A percentile compares a stretch with the other conserved stretches of the same genome.
Evolutionary conservation across 2,888 invertebrate species (phyloP).

Genomic region (Acanthosepion pharaonis): DNA sequence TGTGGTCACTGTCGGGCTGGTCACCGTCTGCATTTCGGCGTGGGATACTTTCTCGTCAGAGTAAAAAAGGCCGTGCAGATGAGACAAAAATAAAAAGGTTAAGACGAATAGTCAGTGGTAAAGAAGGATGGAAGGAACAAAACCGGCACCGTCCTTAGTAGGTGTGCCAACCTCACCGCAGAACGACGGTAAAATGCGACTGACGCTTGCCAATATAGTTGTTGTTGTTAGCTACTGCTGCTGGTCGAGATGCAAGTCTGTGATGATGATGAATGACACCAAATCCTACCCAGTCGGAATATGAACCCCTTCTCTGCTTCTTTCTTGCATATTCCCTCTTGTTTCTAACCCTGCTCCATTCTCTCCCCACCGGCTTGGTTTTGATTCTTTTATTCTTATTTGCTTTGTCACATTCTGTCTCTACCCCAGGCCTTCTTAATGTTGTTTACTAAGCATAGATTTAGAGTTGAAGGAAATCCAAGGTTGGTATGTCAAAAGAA

Average conservation of each 20-base stretch:
- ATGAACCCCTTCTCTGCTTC: background rate
- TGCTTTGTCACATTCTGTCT: too few species aligned
- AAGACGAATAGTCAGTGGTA: background rate
- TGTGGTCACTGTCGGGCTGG: slow-evolving; percentile 43
- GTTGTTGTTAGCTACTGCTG: slow-evolving; percentile 1
- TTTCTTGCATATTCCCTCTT: background rate
- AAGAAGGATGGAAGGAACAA: background rate
- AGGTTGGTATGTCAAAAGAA: too few species aligned
- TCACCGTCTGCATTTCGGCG: background rate
- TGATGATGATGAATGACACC: background rate
- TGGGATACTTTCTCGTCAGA: background rate
- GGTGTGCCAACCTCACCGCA: background rate
- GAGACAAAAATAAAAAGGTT: background rate
- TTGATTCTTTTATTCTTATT: too few species aligned
- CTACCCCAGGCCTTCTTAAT: too few species aligned
- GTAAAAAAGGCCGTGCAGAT: background rate
- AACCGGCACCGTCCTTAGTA: background rate
- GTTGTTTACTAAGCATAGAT: too few species aligned
- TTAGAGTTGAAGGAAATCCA: too few species aligned
- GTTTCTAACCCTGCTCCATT: background rate
- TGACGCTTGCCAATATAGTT: background rate
- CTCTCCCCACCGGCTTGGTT: background rate
- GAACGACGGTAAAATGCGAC: background rate
- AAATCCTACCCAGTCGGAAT: background rate
- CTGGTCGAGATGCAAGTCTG: background rate